Conservation (phyloP, 2,888 invertebrate species). For the Drosophila lutescens region DNA sequence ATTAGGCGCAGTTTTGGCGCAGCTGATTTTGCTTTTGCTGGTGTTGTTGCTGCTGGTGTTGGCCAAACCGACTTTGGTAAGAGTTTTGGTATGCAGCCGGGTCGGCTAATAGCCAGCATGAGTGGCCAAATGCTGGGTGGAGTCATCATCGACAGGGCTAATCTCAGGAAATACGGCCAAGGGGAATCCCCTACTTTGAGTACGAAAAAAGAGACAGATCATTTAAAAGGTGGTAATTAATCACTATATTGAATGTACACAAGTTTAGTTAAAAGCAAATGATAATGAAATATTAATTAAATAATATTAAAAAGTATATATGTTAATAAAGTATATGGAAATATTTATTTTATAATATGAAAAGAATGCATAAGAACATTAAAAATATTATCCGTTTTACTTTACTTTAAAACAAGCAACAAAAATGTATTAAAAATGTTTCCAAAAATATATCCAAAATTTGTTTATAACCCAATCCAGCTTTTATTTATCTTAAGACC, state of each 20-base stretch:
- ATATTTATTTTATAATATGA: no score
- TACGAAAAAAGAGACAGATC: background rate
- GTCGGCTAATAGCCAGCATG: slow-evolving; percentile 38
- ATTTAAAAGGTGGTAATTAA: background rate
- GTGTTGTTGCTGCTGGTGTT: background rate
- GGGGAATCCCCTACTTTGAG: background rate
- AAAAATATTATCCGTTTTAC: no score
- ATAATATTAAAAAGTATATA: no score
- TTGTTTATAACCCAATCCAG: no score
- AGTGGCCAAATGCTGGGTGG: slow-evolving; percentile 26
- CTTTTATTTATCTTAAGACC: background rate
- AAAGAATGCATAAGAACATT: no score
- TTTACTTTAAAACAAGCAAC: no score
- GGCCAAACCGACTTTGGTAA: slow-evolving; percentile 12
- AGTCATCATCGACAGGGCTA: background rate
- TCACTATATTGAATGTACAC: background rate
- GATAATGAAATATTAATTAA: no score
- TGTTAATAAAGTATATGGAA: no score
- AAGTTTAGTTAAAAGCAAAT: no score
- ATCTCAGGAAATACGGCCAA: background rate
- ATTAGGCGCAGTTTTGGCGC: slow-evolving; percentile 52
- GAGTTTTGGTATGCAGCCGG: slow-evolving; percentile 21
- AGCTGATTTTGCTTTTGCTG: slow-evolving; percentile 11
- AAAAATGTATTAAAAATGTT: no score
- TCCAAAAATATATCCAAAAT: no score